phyloP scores from a whole-genome alignment of 2,113 vertebrate species.

The Calcarius ornatus region DNA sequence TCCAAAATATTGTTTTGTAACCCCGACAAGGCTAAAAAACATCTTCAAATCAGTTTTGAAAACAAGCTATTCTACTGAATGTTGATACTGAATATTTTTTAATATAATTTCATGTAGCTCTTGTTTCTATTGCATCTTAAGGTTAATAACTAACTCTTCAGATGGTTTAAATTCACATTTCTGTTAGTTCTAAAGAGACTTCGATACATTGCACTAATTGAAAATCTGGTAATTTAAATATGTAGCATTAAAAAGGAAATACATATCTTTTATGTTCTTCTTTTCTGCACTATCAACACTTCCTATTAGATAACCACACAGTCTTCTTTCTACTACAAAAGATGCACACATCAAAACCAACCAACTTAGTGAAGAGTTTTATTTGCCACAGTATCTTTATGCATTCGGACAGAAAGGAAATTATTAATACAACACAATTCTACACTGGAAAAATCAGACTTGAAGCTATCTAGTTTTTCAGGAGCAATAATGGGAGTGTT shows the following conservation, averaged over 20 bases:
- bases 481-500: neutral
- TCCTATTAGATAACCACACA: neutral
- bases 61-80: neutral
- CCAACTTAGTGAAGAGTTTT: neutral
- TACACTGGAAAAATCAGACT: neutral
- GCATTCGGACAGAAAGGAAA: neutral
- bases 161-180: neutral
- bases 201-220: neutral
- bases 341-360: neutral
- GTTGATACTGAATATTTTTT: neutral
- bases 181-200: neutral
- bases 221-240: constrained; percentile 13
- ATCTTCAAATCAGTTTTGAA: neutral
- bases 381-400: neutral
- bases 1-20: neutral
- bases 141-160: neutral
- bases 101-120: neutral
- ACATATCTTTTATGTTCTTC: neutral
- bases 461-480: neutral
- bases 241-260: neutral
- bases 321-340: constrained; percentile 6
- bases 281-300: neutral
- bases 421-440: neutral
- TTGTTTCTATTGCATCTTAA: neutral
- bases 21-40: neutral